Percentiles rank a stretch among this genome's conserved stretches.
These are phyloP conservation scores for Thumatha senex DNA, from an alignment of 2,888 invertebrate species.

Conservation along the genomic window DNA sequence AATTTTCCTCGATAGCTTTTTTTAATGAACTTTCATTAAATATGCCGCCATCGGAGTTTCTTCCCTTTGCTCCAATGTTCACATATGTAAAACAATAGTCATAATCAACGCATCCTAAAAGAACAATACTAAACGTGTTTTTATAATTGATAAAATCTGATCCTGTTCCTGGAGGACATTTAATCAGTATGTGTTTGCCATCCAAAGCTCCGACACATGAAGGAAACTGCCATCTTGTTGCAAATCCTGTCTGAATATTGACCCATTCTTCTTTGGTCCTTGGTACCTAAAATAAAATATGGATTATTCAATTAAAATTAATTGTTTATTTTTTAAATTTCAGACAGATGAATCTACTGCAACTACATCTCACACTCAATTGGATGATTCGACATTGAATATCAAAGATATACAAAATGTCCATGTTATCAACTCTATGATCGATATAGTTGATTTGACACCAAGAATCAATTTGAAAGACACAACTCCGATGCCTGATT, in stretches of 20 bases:
- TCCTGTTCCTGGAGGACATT: background rate
- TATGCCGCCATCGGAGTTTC: slow-evolving; percentile 8
- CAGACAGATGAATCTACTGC: too few species aligned
- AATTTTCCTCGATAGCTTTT: background rate
- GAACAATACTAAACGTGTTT: slow-evolving; percentile 6
- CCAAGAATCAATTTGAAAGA: background rate
- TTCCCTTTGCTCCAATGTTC: slow-evolving; percentile 8
- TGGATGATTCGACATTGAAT: too few species aligned
- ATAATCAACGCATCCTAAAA: slow-evolving; percentile 5
- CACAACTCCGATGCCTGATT: background rate
- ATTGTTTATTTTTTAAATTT: too few species aligned
- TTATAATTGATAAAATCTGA: slow-evolving; percentile 7
- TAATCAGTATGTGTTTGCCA: slow-evolving; percentile 1
- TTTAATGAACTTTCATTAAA: background rate
- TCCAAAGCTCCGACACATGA: background rate
- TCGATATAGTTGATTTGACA: too few species aligned
- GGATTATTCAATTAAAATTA: too few species aligned
- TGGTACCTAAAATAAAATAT: too few species aligned
- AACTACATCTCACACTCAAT: too few species aligned
- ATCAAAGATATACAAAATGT: too few species aligned
- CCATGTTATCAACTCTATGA: too few species aligned
- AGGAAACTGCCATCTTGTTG: background rate
- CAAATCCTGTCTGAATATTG: too few species aligned
- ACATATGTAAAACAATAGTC: slow-evolving; percentile 12
- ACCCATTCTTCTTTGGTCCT: too few species aligned